Evolutionary conservation across 2,113 vertebrate species (phyloP).

Genomic region (Pleuronectes platessa): DNA sequence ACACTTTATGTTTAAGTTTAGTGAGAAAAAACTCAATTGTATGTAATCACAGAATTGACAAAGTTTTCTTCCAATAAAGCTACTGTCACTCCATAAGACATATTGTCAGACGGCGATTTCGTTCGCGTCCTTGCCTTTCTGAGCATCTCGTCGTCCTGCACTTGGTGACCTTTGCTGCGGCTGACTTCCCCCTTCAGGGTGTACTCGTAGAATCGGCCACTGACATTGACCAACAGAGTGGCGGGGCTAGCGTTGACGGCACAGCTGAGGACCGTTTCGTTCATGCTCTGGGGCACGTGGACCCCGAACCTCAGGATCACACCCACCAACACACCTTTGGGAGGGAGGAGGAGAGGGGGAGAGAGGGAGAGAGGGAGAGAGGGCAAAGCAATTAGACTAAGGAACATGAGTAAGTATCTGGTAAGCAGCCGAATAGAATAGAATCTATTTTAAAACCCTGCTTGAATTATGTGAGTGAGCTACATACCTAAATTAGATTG

Average conservation of each 20-base stretch:
- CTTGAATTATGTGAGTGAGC: constrained; percentile 1
- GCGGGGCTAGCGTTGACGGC: constrained; percentile 90
- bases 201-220: constrained; percentile 95
- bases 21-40: not conserved
- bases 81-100: not conserved
- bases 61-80: not conserved
- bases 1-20: no score
- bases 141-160: constrained; percentile 96
- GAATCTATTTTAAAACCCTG: no score
- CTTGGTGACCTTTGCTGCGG: constrained; percentile 87
- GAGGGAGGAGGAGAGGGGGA: not conserved
- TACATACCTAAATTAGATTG: constrained; percentile 7
- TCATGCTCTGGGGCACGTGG: constrained; percentile 89
- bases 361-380: not conserved
- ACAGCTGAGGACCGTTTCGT: constrained; percentile 88
- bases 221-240: constrained; percentile 93
- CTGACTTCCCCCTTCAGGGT: constrained; percentile 93
- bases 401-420: not conserved
- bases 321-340: constrained; percentile 91
- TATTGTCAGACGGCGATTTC: not conserved
- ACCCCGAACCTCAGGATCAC: constrained; percentile 94
- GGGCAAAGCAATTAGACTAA: not conserved
- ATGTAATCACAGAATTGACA: not conserved
- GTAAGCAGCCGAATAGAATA: not conserved
- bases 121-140: constrained; percentile 87